phyloP scores from a whole-genome alignment of 2,113 vertebrate genomes.

The Cathartes aura region DNA sequence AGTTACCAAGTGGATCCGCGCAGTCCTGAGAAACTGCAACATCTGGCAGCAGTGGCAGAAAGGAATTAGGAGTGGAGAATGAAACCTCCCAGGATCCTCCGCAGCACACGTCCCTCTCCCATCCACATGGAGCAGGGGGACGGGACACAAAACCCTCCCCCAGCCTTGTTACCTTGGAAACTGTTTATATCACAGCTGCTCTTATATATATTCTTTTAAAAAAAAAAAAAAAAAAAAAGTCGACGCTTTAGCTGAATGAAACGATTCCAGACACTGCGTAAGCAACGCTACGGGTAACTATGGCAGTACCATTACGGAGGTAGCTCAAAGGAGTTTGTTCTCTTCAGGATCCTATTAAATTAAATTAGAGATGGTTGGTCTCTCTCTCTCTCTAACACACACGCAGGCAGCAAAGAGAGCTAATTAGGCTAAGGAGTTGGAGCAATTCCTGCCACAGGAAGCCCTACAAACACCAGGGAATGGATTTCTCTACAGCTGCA shows the following conservation, averaged over 20 bases:
- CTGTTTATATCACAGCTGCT: conserved; percentile 82
- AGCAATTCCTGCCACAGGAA: conserved; percentile 32
- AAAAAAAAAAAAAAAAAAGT: background rate
- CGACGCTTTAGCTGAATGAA: conserved; percentile 61
- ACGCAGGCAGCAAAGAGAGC: background rate
- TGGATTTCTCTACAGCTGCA: conserved; percentile 7
- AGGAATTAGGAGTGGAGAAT: conserved; percentile 70
- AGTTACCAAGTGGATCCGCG: conserved; percentile 19
- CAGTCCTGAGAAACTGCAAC: conserved; percentile 72
- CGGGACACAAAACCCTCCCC: conserved; percentile 73
- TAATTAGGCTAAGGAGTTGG: background rate
- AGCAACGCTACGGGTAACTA: conserved; percentile 78
- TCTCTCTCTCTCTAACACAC: background rate
- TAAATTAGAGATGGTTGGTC: conserved; percentile 71
- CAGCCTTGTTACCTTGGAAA: conserved; percentile 80
- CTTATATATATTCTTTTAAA: conserved; percentile 18
- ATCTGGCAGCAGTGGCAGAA: conserved; percentile 83
- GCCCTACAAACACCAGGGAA: background rate
- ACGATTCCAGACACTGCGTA: conserved; percentile 69
- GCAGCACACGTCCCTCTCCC: conserved; percentile 65
- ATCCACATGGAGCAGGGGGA: conserved; percentile 70
- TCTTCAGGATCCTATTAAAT: conserved; percentile 67
- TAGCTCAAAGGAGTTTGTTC: conserved; percentile 74
- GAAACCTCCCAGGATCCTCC: conserved; percentile 79
- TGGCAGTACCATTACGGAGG: conserved; percentile 82